Base-by-base conservation (phyloP, 2,113 vertebrate species). In the Nanorana parkeri region DNA sequence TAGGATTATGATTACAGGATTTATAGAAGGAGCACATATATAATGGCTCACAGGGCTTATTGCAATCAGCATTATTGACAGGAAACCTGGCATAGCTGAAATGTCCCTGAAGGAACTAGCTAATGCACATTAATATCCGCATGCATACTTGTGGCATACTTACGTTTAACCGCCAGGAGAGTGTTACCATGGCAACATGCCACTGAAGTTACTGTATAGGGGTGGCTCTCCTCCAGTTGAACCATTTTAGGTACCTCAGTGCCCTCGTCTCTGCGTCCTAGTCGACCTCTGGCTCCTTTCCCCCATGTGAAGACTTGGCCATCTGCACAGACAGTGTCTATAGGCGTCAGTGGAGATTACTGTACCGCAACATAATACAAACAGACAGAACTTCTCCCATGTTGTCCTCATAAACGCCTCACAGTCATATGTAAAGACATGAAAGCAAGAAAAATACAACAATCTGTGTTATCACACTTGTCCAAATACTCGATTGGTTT, bases 131-230 rank as follows among this genome's bases (percentile, higher is more conserved):
- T 66, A 20, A 54, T 79, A 63, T 16, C 4, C 60, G 16, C 10
- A n/a, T 52, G n/a, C 23, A 41, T 23, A 65, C 54, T 58, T 56
- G 52, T 68, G 52, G 26, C 65, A 84, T 90, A 95, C 97, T 97
- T 94, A 99, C 96, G 90, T 89, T 97, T 96, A 64, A 98, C 89
- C 81, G 97, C 96, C 89, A 99, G 92, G 77, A 99, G 93, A 0
- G 96, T 99, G 93, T 96, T 99, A 89, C 98, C 98, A 87, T 99
- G 97, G 94, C 97, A 99, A 92, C 97, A 99, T 85, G 97, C 96
- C 78, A 99, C 96, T 0, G 97, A 99, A 36, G 96, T 96, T 92
- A 98, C 95, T 0, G 87, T 84, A 86, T 96, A 96, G 0, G 95
- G 94, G 86, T 96, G 96, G 3, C 84, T 93, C 90, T 99, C 96